Conservation (phyloP, 2,113 vertebrate genomes). For the Chloroceryle aenea region DNA sequence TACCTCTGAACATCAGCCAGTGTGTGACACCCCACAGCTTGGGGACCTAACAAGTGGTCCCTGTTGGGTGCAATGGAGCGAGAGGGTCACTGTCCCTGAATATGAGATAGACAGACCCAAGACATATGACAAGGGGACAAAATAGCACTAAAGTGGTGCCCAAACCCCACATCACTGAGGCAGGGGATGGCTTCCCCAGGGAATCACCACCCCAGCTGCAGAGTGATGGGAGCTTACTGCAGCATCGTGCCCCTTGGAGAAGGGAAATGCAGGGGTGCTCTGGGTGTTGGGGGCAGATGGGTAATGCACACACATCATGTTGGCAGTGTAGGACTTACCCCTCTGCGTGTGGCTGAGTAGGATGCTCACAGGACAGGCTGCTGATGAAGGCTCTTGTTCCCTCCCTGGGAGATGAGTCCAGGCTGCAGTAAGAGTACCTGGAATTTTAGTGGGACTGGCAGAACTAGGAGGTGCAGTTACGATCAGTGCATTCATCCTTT, state of each 20-base stretch:
- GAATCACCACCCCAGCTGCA: not conserved
- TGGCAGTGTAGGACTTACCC: not conserved
- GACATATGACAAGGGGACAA: not conserved
- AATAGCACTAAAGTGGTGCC: not conserved
- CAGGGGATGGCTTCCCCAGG: fast-evolving
- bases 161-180: not conserved
- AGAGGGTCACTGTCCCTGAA: not conserved
- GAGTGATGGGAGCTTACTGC: not conserved
- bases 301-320: not conserved
- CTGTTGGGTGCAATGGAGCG: not conserved
- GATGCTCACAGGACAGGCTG: fast-evolving
- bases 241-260: not conserved
- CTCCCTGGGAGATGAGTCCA: not conserved
- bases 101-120: not conserved
- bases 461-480: not conserved
- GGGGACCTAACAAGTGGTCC: not conserved
- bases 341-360: fast-evolving
- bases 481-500: not conserved
- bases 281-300: fast-evolving
- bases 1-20: not conserved
- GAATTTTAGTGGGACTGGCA: not conserved
- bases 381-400: not conserved
- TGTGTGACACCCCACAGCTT: not conserved
- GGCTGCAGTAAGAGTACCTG: not conserved
- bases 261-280: fast-evolving